phyloP scores from a whole-genome alignment of 2,113 vertebrate species.

The Odontesthes bonariensis region DNA sequence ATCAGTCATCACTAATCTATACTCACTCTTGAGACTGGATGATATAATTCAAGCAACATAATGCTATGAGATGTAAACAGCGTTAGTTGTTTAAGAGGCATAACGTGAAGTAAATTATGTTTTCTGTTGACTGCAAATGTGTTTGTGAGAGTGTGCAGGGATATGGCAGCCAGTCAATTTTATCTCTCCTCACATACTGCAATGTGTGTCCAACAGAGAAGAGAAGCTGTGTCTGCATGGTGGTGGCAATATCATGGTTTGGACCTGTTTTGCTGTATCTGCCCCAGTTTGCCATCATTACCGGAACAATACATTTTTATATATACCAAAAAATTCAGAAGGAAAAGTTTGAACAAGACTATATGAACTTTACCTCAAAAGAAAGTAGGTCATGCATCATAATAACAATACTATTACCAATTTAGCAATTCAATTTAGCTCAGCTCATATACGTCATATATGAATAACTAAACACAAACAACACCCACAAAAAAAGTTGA shows the following conservation, averaged over 20 bases:
- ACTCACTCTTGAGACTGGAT: constrained; percentile 10
- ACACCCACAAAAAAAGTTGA: no score
- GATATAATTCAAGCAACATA: background rate
- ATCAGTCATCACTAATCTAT: constrained; percentile 31
- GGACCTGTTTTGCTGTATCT: background rate
- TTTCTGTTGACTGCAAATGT: background rate
- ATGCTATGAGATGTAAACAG: background rate
- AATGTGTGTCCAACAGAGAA: background rate
- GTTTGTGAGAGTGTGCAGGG: background rate
- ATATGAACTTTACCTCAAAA: no score
- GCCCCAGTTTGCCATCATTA: background rate
- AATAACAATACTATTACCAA: no score
- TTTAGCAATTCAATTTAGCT: no score
- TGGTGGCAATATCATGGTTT: background rate
- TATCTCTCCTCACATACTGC: no score
- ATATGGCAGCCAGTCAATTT: background rate
- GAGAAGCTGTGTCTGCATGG: background rate
- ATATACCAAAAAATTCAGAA: no score
- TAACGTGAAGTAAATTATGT: background rate
- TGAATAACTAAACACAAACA: no score
- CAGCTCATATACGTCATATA: no score
- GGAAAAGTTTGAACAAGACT: no score
- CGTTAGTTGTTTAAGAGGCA: background rate
- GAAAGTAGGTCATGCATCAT: no score
- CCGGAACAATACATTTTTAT: background rate